phyloP scores from a whole-genome alignment of 2,888 invertebrate species.

The Synergus japonicus region DNA sequence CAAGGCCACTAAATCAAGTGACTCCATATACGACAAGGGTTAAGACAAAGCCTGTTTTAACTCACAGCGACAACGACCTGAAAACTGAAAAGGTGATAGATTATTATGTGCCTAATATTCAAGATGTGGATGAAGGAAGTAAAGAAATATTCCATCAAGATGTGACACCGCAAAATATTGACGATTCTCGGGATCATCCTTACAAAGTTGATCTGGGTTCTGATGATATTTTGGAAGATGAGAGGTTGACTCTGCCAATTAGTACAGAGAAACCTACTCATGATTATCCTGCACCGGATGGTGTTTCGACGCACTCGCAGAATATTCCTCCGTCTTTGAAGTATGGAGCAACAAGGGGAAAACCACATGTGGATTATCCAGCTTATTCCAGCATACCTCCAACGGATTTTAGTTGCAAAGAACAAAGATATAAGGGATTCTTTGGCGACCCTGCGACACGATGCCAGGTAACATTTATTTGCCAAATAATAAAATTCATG shows the following conservation, averaged over 20 bases:
- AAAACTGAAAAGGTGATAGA: constrained; percentile 63
- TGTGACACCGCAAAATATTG: constrained; percentile 48
- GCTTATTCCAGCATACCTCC: constrained; percentile 86
- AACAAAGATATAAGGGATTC: constrained; percentile 93
- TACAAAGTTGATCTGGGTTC: constrained; percentile 65
- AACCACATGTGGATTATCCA: constrained; percentile 90
- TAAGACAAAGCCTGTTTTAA: constrained; percentile 43
- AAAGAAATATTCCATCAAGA: constrained; percentile 52
- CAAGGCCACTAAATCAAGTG: constrained; percentile 44
- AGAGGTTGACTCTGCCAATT: constrained; percentile 57
- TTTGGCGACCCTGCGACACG: constrained; percentile 92
- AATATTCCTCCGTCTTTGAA: constrained; percentile 64
- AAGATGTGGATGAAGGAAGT: constrained; percentile 61
- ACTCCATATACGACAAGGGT: constrained; percentile 53
- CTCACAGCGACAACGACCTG: constrained; percentile 46
- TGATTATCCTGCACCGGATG: constrained; percentile 59
- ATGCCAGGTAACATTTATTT: constrained; percentile 84
- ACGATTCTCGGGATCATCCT: constrained; percentile 55
- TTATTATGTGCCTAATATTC: constrained; percentile 67
- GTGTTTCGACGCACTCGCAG: constrained; percentile 46
- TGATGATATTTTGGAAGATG: constrained; percentile 62
- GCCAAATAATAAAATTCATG: too few relatives aligned
- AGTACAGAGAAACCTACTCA: constrained; percentile 59
- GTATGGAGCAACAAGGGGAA: constrained; percentile 77
- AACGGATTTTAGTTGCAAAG: constrained; percentile 89